A percentile compares a stretch with the other conserved stretches of the same genome.
phyloP scores from a whole-genome alignment of 1,140 invertebrate genomes.

The Drosophila equinoxialis region DNA sequence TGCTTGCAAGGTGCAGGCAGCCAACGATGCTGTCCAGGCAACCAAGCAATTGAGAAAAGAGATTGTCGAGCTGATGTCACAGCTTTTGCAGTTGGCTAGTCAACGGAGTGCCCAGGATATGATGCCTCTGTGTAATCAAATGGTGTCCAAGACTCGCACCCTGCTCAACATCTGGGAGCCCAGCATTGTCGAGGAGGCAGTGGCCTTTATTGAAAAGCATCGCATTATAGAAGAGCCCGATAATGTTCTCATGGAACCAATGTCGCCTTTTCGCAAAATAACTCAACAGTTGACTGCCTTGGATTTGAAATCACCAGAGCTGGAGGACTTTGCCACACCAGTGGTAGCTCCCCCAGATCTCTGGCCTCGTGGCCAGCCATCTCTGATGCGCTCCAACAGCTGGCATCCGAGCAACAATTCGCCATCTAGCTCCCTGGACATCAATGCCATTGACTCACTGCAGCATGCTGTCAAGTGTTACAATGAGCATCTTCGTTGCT shows the following conservation, averaged over 20 bases:
- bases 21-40: constrained; percentile 91
- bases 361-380: constrained; percentile 84
- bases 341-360: constrained; percentile 86
- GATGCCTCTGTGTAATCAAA: constrained; percentile 90
- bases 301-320: constrained; percentile 88
- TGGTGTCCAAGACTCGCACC: constrained; percentile 90
- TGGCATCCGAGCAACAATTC: constrained; percentile 68
- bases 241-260: constrained; percentile 83
- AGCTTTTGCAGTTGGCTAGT: constrained; percentile 88
- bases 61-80: constrained; percentile 90
- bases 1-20: constrained; percentile 89
- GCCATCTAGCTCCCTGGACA: constrained; percentile 74
- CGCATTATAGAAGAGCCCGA: constrained; percentile 82
- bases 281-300: constrained; percentile 89
- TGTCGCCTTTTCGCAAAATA: constrained; percentile 90
- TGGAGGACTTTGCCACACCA: constrained; percentile 88
- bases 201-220: constrained; percentile 91
- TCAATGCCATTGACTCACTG: constrained; percentile 75
- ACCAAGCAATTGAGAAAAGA: constrained; percentile 90
- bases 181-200: constrained; percentile 91
- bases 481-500: constrained; percentile 70
- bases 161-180: constrained; percentile 92
- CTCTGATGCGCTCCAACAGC: constrained; percentile 75
- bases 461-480: constrained; percentile 78
- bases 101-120: constrained; percentile 89